Conservation (phyloP, 2,888 invertebrate genomes). For the Polydrusus tereticollis region DNA sequence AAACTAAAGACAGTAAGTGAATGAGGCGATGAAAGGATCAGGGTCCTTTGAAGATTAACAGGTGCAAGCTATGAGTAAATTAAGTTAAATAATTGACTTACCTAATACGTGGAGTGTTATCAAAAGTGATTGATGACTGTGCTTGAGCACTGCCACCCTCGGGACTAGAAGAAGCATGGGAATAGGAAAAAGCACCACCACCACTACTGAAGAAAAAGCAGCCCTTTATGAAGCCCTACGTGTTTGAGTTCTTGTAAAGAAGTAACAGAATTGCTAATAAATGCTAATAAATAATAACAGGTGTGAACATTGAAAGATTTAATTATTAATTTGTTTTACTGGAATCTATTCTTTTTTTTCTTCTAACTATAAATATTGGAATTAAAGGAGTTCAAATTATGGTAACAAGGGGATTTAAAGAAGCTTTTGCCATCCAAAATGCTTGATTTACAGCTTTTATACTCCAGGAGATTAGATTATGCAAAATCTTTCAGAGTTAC, state of each 20-base stretch:
- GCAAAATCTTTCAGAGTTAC: too few relatives aligned
- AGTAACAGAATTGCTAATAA: too few relatives aligned
- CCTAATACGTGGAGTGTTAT: constrained; percentile 50
- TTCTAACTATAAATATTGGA: too few relatives aligned
- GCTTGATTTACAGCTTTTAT: too few relatives aligned
- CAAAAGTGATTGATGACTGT: constrained; percentile 57
- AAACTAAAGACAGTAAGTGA: background rate
- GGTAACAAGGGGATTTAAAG: too few relatives aligned
- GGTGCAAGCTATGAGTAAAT: background rate
- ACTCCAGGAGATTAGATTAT: too few relatives aligned
- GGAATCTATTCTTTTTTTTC: too few relatives aligned
- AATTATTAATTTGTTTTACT: too few relatives aligned
- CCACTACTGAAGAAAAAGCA: constrained; percentile 52
- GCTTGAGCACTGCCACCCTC: constrained; percentile 56
- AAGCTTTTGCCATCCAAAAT: too few relatives aligned
- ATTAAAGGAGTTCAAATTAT: too few relatives aligned
- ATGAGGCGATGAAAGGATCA: background rate
- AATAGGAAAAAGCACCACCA: constrained; percentile 56
- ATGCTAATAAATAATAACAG: too few relatives aligned
- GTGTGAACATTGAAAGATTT: too few relatives aligned
- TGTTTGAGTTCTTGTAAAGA: background rate
- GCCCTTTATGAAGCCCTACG: constrained; percentile 6
- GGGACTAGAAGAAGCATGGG: constrained; percentile 55
- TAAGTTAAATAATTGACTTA: constrained; percentile 19
- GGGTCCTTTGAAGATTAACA: background rate